Conservation (phyloP, 2,888 invertebrate genomes). For the Unio pictorum region DNA sequence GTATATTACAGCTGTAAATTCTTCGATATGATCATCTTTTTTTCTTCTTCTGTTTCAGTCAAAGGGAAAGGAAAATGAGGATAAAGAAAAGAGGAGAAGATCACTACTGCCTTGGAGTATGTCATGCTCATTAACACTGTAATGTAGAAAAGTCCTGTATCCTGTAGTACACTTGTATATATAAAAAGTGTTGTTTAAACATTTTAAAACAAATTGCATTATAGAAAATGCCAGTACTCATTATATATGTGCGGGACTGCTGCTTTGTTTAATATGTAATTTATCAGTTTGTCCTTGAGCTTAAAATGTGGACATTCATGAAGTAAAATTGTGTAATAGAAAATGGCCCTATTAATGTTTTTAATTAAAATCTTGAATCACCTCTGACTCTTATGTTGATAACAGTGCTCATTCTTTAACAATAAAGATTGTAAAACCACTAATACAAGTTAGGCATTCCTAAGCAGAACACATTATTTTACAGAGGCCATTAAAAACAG, state of each 20-base stretch:
- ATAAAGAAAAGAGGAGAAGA: slow-evolving; percentile 84
- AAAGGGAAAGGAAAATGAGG: slow-evolving; percentile 76
- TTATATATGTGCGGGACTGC: no score
- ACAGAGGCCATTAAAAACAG: slow-evolving; percentile 37
- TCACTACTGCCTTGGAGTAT: slow-evolving; percentile 87
- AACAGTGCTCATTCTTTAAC: no score
- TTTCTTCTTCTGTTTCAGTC: not conserved
- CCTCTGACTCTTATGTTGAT: no score
- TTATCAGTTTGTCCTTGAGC: not conserved
- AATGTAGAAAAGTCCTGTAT: no score
- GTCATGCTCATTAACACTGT: not conserved
- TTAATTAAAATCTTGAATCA: no score
- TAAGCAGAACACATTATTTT: slow-evolving; percentile 1
- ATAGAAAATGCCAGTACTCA: no score
- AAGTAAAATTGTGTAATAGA: not conserved
- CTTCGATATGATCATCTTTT: not conserved
- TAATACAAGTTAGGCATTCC: not conserved
- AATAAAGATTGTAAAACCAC: no score
- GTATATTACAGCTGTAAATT: no score
- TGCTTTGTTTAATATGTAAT: not conserved
- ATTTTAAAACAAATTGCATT: no score
- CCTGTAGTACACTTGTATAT: no score
- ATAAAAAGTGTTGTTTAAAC: no score
- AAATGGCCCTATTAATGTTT: no score
- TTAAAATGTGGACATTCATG: not conserved